Evolutionary conservation across 1,140 invertebrate species (phyloP), one percentile per base, ranked within the genome.

Genomic region (Papilio polyxenes): DNA sequence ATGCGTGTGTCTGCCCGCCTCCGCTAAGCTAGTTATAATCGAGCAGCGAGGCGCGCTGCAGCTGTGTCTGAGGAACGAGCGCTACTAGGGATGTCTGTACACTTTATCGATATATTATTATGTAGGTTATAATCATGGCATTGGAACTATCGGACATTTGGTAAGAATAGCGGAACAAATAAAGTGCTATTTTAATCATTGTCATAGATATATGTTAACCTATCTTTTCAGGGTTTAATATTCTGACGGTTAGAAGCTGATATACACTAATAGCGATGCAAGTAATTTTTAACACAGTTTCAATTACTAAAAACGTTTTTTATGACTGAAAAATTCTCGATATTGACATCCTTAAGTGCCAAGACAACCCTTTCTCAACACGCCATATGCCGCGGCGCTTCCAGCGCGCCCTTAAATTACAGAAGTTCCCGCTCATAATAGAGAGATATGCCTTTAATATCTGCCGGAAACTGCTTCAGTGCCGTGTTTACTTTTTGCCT

Each of bases 381-480:
- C 88, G 87, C 92, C 92, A 94, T 93, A 92, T 93, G 92, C 92
- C 90, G 86, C 86, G 89, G 80, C 89, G 89, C 84, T 88, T 85
- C 82, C 72, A 88, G 85, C 86, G 85, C 88, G 88, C 92, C 92
- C 92, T 94, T 94, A 94, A 93, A 93, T 94, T 93, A 94, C 92
- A 90, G 87, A 94, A 93, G 89, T 93, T 93, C 92, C 90, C 91
- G 91, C 92, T 93, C 92, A 93, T 93, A 94, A 93, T 94, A 93
- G 92, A 94, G 92, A 94, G 92, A 94, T 94, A 94, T 94, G 92
- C 91, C 92, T 94, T 94, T 94, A 94, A 94, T 94, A 94, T 94
- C 92, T 92, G 91, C 90, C 91, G 89, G 90, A 88, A 91, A 92
- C 88, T 89, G 89, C 88, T 88, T 87, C 86, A 84, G 84, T 77